phyloP scores from a whole-genome alignment of 2,113 vertebrate genomes.

The Xenus cinereus region DNA sequence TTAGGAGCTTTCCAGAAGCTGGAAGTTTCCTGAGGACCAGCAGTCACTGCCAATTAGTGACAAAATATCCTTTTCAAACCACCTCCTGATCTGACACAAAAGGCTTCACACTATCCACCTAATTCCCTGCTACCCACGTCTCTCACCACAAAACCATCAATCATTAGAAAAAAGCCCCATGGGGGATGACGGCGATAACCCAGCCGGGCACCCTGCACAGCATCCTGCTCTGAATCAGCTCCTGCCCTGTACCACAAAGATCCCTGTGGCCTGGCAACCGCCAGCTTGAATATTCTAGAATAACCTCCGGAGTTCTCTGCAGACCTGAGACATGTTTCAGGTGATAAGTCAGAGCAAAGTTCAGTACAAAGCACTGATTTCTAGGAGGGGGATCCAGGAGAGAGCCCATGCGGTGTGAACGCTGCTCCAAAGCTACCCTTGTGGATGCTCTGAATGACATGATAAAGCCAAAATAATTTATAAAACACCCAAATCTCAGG shows the following conservation, averaged over 20 bases:
- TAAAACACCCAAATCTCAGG: not conserved
- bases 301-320: not conserved
- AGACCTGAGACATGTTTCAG: not conserved
- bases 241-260: not conserved
- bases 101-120: not conserved
- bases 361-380: not conserved
- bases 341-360: rapidly evolving
- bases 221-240: not conserved
- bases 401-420: not conserved
- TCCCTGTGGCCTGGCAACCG: too few species aligned
- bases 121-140: rapidly evolving
- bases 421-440: not conserved
- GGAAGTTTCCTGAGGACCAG: not conserved
- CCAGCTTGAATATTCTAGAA: not conserved
- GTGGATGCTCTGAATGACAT: not conserved
- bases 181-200: not conserved
- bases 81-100: not conserved
- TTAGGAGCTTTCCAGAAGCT: not conserved
- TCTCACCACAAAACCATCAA: rapidly evolving
- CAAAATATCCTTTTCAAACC: not conserved
- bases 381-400: not conserved
- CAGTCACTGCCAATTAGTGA: not conserved
- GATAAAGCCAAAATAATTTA: not conserved
- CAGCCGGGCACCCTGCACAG: not conserved
- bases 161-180: not conserved